Evolutionary conservation across 2,113 vertebrate genomes (phyloP).

Genomic region (Cyphomyrus plagiostoma): DNA sequence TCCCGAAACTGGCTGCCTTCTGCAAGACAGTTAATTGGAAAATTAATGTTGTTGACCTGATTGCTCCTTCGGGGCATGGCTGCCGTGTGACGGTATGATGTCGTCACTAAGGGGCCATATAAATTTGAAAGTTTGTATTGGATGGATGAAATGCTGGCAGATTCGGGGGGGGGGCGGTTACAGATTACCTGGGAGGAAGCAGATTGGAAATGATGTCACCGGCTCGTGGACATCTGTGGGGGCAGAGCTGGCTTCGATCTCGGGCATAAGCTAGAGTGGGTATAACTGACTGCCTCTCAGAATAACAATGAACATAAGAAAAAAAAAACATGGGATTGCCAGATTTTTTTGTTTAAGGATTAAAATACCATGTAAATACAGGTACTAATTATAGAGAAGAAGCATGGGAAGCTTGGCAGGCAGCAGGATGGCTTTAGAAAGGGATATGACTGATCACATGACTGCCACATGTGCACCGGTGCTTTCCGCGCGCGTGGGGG

Average conservation of each 20-base stretch:
- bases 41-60: background rate
- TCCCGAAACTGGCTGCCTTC: background rate
- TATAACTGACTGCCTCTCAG: background rate
- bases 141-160: background rate
- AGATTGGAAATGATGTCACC: background rate
- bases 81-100: background rate
- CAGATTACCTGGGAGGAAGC: background rate
- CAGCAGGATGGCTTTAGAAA: background rate
- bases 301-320: background rate
- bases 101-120: background rate
- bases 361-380: background rate
- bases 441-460: background rate
- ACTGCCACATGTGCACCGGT: background rate
- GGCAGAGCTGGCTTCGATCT: background rate
- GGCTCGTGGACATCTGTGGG: background rate
- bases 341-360: background rate
- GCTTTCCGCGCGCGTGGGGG: background rate
- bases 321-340: background rate
- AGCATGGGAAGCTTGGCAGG: background rate
- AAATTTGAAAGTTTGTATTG: background rate
- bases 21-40: background rate
- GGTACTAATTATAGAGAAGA: background rate
- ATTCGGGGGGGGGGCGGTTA: background rate
- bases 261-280: background rate
- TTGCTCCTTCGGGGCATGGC: background rate